phyloP scores from a whole-genome alignment of 2,113 vertebrate species.

The Eulacestoma nigropectus region DNA sequence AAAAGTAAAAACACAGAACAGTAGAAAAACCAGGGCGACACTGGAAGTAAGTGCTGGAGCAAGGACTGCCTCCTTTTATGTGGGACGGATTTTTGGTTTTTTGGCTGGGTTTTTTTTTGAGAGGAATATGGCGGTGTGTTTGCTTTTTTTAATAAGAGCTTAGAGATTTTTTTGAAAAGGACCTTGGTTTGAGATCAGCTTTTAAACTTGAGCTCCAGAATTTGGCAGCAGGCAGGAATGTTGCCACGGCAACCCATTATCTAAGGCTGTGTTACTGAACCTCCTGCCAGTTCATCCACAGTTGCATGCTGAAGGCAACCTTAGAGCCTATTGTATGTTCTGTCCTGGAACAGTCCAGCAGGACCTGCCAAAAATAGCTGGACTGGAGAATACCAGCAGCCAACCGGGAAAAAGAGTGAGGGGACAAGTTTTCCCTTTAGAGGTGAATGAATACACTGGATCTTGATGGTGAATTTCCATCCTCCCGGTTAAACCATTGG shows the following conservation, averaged over 20 bases:
- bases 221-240: constrained; percentile 28
- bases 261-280: background rate
- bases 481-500: fast-evolving
- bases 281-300: constrained; percentile 12
- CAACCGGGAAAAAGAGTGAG: background rate
- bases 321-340: background rate
- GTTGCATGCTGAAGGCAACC: background rate
- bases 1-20: too few species aligned
- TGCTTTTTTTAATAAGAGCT: background rate
- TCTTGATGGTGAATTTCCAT: background rate
- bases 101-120: background rate
- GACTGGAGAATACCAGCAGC: background rate
- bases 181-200: constrained; percentile 18
- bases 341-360: background rate
- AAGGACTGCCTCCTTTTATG: background rate
- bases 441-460: fast-evolving
- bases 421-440: background rate
- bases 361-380: background rate
- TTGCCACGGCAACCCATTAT: constrained; percentile 36
- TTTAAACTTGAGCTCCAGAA: constrained; percentile 24
- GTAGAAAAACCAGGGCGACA: too few species aligned
- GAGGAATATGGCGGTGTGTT: background rate
- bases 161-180: constrained; percentile 9
- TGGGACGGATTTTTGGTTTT: background rate
- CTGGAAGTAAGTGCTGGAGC: background rate